A percentile compares a stretch with the other conserved stretches of the same genome.
Conservation (phyloP, 2,888 invertebrate genomes). For the Xestia c-nigrum region DNA sequence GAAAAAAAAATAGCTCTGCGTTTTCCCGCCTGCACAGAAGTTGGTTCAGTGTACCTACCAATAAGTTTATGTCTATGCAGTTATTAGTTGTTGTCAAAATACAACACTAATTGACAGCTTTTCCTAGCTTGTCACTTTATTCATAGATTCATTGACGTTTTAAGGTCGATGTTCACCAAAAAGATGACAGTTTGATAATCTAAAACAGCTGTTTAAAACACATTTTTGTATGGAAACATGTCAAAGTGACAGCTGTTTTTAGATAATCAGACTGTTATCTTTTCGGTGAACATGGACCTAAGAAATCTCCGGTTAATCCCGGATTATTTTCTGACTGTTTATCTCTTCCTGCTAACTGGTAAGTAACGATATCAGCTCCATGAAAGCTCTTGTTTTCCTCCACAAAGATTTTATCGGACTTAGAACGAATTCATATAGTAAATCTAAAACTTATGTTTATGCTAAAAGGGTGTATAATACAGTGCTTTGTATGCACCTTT, state of each 20-base stretch:
- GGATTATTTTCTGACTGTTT: neutral
- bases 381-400: conserved; percentile 52
- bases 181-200: no score
- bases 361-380: conserved; percentile 17
- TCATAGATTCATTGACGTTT: neutral
- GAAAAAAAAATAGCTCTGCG: neutral
- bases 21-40: neutral
- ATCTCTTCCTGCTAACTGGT: neutral
- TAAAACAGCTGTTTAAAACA: no score
- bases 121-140: neutral
- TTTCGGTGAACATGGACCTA: no score
- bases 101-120: neutral
- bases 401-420: conserved; percentile 50
- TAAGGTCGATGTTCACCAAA: no score
- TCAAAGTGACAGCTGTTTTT: no score
- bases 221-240: no score
- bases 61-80: neutral
- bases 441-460: conserved; percentile 59
- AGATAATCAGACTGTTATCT: no score
- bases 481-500: conserved; percentile 58
- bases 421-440: conserved; percentile 55
- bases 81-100: neutral
- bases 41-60: neutral
- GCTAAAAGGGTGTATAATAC: conserved; percentile 58
- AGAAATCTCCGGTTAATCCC: neutral